Evolutionary conservation across 2,797 vertebrate species (phyloP).

Genomic region (Cottoperca gobio): DNA sequence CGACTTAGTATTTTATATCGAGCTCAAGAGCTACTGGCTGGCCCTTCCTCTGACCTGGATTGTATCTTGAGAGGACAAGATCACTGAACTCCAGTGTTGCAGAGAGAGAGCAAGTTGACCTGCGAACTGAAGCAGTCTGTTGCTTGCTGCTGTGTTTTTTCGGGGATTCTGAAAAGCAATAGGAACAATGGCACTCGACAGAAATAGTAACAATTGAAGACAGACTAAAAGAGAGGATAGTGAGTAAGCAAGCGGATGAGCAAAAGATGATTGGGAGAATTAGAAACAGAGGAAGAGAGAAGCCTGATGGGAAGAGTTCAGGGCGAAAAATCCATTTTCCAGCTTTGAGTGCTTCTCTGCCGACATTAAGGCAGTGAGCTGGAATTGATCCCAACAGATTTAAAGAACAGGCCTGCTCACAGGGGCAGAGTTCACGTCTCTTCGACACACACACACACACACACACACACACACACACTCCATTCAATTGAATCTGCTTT

Average conservation of each 20-base stretch:
- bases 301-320: constrained; percentile 58
- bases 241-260: constrained; percentile 20
- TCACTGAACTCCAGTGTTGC: constrained; percentile 5
- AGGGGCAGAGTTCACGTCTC: constrained; percentile 62
- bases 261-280: constrained; percentile 48
- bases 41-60: neutral
- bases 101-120: constrained; percentile 5
- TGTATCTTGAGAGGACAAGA: neutral
- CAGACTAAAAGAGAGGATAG: neutral
- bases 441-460: neutral
- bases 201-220: neutral
- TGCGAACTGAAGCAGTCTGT: neutral
- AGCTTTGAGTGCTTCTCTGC: constrained; percentile 68
- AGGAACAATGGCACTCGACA: neutral
- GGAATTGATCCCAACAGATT: constrained; percentile 78
- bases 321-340: constrained; percentile 65
- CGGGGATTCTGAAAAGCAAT: neutral
- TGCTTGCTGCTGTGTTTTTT: neutral
- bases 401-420: constrained; percentile 69
- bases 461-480: constrained; percentile 21
- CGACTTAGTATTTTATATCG: neutral
- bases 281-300: constrained; percentile 42
- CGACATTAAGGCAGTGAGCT: constrained; percentile 69
- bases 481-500: constrained; percentile 57
- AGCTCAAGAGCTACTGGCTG: neutral